Evolutionary conservation across 1,140 invertebrate genomes (phyloP).

Genomic region (Vollenhovia emeryi): DNA sequence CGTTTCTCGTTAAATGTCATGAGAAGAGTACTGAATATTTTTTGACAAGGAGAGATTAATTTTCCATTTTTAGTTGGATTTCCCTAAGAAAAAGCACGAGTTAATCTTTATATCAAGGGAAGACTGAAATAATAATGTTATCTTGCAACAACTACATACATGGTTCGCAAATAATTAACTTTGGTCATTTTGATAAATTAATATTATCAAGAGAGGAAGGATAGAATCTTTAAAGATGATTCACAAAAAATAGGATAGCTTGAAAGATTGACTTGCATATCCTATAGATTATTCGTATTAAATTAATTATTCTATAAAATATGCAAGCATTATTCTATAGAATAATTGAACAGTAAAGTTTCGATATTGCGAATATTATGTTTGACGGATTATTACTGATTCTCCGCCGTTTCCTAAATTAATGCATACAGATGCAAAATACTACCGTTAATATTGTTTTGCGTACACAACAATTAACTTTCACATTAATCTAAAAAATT

Average conservation of each 20-base stretch:
- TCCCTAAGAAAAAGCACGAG: not conserved
- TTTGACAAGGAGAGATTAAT: not conserved
- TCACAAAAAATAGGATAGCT: not conserved
- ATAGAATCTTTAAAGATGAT: not conserved
- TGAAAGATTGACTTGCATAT: not conserved
- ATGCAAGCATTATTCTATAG: too few species aligned
- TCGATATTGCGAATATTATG: not conserved
- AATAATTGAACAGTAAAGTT: not conserved
- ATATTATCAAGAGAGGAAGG: not conserved
- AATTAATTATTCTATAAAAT: too few species aligned
- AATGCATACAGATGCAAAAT: not conserved
- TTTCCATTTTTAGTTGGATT: not conserved
- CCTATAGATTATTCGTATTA: too few species aligned
- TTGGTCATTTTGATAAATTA: constrained; percentile 2
- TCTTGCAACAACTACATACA: not conserved
- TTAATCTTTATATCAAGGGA: not conserved
- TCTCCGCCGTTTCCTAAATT: not conserved
- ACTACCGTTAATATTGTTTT: not conserved
- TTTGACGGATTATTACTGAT: not conserved
- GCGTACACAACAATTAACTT: not conserved
- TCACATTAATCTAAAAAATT: not conserved
- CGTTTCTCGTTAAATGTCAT: not conserved
- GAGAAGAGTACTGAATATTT: not conserved
- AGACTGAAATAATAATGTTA: not conserved
- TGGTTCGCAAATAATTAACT: constrained; percentile 6